Conservation (phyloP, 2,888 invertebrate species). For the Pyrrhosoma nymphula region DNA sequence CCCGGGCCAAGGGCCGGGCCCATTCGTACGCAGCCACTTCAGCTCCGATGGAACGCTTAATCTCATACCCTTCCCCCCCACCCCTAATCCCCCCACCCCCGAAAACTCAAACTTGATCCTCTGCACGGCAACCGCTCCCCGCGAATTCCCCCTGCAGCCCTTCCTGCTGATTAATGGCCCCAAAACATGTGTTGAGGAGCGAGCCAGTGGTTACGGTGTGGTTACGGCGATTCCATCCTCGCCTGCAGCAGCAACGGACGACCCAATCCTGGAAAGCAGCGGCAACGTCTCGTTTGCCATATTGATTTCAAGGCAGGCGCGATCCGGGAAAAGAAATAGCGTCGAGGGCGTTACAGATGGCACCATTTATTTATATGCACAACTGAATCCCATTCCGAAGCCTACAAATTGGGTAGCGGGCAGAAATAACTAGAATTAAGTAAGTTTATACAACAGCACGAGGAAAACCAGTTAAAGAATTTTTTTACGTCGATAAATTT, state of each 20-base stretch:
- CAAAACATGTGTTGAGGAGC: conserved; percentile 31
- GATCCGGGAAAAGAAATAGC: neutral
- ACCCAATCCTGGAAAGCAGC: neutral
- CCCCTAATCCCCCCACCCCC: no score
- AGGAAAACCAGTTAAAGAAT: neutral
- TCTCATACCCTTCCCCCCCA: neutral
- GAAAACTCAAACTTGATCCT: neutral
- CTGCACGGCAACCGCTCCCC: neutral
- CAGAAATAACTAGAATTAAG: neutral
- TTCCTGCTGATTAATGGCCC: conserved; percentile 12
- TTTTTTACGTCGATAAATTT: no score
- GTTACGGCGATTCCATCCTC: neutral
- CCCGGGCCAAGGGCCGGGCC: neutral
- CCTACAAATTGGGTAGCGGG: neutral
- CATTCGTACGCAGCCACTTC: neutral
- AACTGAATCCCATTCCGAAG: neutral
- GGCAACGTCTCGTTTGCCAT: neutral
- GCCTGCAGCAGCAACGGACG: neutral
- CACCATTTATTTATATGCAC: neutral
- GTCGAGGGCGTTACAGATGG: neutral
- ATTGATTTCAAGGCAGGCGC: neutral
- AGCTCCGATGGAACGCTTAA: conserved; percentile 11
- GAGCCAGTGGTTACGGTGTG: neutral
- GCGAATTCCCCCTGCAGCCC: neutral
- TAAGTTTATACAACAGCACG: neutral